Evolutionary conservation across 1,140 invertebrate genomes (phyloP), one percentile per base, ranked within the genome.

Genomic region (Chrysoperla carnea): DNA sequence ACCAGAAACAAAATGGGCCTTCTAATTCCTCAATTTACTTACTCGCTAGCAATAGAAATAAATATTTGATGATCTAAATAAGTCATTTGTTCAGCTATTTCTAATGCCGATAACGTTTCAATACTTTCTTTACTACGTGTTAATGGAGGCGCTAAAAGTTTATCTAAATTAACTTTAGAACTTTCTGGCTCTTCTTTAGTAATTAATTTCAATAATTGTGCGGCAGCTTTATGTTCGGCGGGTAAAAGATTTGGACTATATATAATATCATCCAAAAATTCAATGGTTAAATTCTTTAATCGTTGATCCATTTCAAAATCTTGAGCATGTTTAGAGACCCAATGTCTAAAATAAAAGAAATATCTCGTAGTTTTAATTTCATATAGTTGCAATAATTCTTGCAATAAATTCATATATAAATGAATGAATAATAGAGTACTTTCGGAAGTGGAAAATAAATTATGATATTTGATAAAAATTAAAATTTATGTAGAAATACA

Each of bases 31-130:
- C 17, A 17, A 6, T 33, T 48, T 49, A 76, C 84, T 78, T 67
- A 92, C 88, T 91, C 86, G 78, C 86, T 90, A 17, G 79, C 66
- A 41, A 95, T 93, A 1, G 81, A 73, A 13, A 87, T 70, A 56
- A 94, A 92, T 49, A 95, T 92, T 56, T 91, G 84, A 61, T 93
- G 88, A 60, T 95, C 90, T 45, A 94, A 64, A 55, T 85, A 92
- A 0, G 89, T 93, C 74, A 95, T 82, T 59, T 91, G 86, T 61
- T 95, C 90, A 2, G 90, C 89, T 40, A 95, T 89, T 62, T 93
- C 89, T 17, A 93, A 58, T 1, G 89, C 89, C 23, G 87, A 90
- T 13, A 93, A 52, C 0, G 82, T 81, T 58, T 91, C 86, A 50
- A 92, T 82, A 43, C 69, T 88, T 54, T 91, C 88, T 53, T 80